phyloP scores from a whole-genome alignment of 2,797 vertebrate species.

The Fistularia commersonii region DNA sequence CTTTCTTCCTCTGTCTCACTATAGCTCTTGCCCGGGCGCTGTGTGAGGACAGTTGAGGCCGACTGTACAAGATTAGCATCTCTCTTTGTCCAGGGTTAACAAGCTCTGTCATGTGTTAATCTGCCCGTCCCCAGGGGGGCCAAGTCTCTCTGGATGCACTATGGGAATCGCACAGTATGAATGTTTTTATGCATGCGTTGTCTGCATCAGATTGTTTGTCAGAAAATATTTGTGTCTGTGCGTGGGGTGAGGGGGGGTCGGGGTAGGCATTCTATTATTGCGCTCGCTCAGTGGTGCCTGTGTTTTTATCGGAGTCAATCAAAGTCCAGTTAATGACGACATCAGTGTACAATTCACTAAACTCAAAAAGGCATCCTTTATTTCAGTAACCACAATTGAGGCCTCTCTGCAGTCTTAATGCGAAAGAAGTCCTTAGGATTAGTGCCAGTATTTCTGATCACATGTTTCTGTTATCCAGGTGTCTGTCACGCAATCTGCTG shows the following conservation, averaged over 20 bases:
- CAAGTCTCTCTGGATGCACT: constrained; percentile 30
- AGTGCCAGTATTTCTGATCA: constrained; percentile 47
- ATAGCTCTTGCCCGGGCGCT: constrained; percentile 12
- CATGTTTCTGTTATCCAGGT: constrained; percentile 66
- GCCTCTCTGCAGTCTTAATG: constrained; percentile 22
- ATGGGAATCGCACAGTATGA: constrained; percentile 28
- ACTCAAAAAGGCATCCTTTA: not conserved
- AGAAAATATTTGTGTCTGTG: too few species aligned
- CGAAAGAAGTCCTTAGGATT: constrained; percentile 45
- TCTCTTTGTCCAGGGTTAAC: constrained; percentile 80
- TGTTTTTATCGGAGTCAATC: too few species aligned
- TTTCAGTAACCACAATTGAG: constrained; percentile 5
- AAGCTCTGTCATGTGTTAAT: constrained; percentile 77
- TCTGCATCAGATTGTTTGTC: constrained; percentile 20
- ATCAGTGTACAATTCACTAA: not conserved
- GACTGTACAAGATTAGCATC: constrained; percentile 74
- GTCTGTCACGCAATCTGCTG: constrained; percentile 60
- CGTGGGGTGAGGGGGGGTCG: too few species aligned
- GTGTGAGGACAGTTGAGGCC: constrained; percentile 47
- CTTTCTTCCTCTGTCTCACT: constrained; percentile 1
- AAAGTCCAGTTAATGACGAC: too few species aligned
- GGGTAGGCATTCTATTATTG: too few species aligned
- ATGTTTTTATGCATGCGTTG: constrained; percentile 30
- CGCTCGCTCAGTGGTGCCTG: too few species aligned
- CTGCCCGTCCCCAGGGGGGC: constrained; percentile 55